Base-by-base conservation (phyloP, 2,113 vertebrate species). In the Eurystomus gularis region DNA sequence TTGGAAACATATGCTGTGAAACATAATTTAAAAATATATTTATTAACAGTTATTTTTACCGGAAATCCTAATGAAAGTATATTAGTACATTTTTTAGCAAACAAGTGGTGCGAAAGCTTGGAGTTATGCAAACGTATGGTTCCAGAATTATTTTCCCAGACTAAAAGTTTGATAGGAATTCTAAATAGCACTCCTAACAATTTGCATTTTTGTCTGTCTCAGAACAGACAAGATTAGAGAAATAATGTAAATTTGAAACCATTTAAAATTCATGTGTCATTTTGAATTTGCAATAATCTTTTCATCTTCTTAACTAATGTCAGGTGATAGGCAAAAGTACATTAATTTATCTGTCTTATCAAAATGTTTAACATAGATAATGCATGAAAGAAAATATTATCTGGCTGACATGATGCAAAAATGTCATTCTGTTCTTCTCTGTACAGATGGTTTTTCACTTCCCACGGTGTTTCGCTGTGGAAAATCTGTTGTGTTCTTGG, bases 371-470 rank as follows among this genome's bases (percentile, higher is more conserved):
- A 88, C 84, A 86, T 15, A 93, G 86, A 90, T 96, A 89, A 76
- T 58, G 87, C 68, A 93, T 76, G 81, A 90, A 94, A 94, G 80
- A 92, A 97, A 94, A 95, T 85, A 93, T 79, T 96, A 95, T 93
- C 90, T 86, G 88, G 87, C 86, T 93, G 90, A 88, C 64, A 82
- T 80, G 84, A 92, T 92, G 77, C 91, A 90, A 68, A 93, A 94
- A 86, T 95, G 69, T 90, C 88, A 88, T 86, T 87, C 71, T 90
- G 88, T 90, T 97, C 73, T 90, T 89, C 80, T 88, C 92, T 55
- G 60, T 95, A 72, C 95, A 97, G 96, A 97, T 97, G 94, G 91
- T 66, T 96, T 97, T 95, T 94, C 95, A 93, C 95, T 91, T 97
- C 97, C 91, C 94, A 96, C 81, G 1, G 95, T 96, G 96, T 96